Evolutionary conservation across 2,113 vertebrate genomes (phyloP), one percentile per base, ranked within the genome.

Genomic region (Pseudorhombus dupliciocellatus): DNA sequence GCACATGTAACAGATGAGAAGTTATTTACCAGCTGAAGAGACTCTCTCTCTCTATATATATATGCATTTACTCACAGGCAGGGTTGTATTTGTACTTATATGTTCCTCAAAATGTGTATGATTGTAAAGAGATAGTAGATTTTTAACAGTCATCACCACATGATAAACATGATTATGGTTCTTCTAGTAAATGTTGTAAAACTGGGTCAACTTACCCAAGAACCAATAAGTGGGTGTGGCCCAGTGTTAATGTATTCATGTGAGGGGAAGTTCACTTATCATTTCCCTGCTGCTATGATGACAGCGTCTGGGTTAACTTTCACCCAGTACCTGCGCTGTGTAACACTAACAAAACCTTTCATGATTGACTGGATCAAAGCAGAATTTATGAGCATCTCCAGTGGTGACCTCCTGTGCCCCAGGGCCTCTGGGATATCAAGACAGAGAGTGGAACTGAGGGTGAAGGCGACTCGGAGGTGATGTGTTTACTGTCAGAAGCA

Each of bases 401-500:
- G 15, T 30, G 30, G 20, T 30, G 7, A 30, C 59, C 58, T 14
- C 0, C 4, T 46, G 20, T 37, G 64, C 68, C 57, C 62, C 30
- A 31, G 58, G 75, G 77, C 73, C 58, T 51, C 42, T 24, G 42
- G 30, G 70, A 57, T 28, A 67, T 52, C 34, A 60, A 59, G 73
- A 31, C 37, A 30, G 25, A 70, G 57, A 66, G 61, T 59, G 22
- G 66, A 52, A 72, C 25, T n/a, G 48, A 73, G 79, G 66, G 34
- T 1, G 44, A 57, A 64, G 70, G 58, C 44, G 54, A 64, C 56
- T 70, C n/a, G 5, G 46, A 80, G 48, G 54, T 37, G 0, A 12
- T 50, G 21, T 56, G 69, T 87, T 83, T 74, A 65, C 75, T 20
- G 71, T 67, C 56, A 53, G 52, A 67, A 73, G 44, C 42, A 5